Base-by-base conservation (phyloP, 2,113 vertebrate genomes). In the Carassius carassius region DNA sequence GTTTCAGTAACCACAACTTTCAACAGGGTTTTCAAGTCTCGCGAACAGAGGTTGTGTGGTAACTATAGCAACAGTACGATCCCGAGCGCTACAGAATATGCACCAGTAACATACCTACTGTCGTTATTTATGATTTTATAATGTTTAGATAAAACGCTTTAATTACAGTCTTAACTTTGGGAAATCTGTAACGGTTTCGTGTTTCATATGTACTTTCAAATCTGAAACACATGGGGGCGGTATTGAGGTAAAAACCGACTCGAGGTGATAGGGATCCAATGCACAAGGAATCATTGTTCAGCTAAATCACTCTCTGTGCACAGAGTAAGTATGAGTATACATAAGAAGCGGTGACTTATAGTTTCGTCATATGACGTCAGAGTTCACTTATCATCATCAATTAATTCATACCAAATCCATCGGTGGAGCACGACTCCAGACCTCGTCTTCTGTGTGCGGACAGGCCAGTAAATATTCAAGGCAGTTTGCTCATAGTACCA, bases 301-400 rank as follows among this genome's bases (percentile, higher is more conserved):
- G 63, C 23, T 41, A 51, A 82, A 44, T 84, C 81, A 82, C 80
- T 19, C 70, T 58, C 49, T 62, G 62, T 21, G 4, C 35, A 35
- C 1, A 56, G 41, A 25, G n/a, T 41, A 72, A 73, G 72, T 41
- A 41, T 47, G 77, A 72, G 77, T 72, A 70, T 47, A 49, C 60
- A 49, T 65, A 35, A 10, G 17, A 47, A 67, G 47, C 25, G 3
- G 19, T 91, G 90, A 89, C 88, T 86, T 85, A 54, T 75, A 86
- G 85, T 63, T 88, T 92, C 92, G 93, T 94, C 94, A 94, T 73
- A 70, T 84, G 83, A 91, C 92, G 93, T 95, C 92, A 94, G 87
- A 89, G 82, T 88, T 82, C 85, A 91, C 86, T 88, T 88, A 88
- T 87, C 72, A 86, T 91, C 89, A 90, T 91, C 70, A 75, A 86